Percentiles rank a stretch among this genome's conserved stretches.
phyloP scores from a whole-genome alignment of 2,888 invertebrate genomes.

The Cosmorhoe ocellata region DNA sequence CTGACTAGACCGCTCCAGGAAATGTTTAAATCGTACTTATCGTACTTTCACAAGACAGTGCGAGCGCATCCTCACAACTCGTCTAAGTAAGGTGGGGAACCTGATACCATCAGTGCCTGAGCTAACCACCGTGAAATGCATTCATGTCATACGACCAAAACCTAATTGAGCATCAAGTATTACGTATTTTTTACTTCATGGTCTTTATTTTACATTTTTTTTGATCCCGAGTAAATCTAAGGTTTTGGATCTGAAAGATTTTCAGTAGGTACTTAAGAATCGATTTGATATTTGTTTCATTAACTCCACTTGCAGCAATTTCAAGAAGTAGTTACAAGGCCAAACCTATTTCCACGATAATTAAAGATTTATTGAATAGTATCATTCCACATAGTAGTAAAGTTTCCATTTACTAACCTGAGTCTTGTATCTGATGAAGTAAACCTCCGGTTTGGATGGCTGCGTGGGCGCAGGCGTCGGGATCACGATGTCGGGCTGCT shows the following conservation, averaged over 20 bases:
- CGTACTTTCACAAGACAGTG: constrained; percentile 53
- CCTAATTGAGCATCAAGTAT: not conserved
- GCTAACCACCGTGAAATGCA: constrained; percentile 23
- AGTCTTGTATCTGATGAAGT: constrained; percentile 94
- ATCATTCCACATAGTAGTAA: not conserved
- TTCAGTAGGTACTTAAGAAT: no score
- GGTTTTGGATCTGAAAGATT: constrained; percentile 12
- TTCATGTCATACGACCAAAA: constrained; percentile 6
- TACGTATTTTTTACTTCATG: not conserved
- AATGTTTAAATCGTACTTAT: constrained; percentile 49
- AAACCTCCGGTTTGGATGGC: constrained; percentile 94
- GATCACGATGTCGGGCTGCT: constrained; percentile 89
- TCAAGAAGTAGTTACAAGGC: constrained; percentile 5
- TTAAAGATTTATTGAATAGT: not conserved
- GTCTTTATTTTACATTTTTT: not conserved
- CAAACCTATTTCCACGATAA: not conserved
- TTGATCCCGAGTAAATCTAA: not conserved
- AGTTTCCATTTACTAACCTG: constrained; percentile 78
- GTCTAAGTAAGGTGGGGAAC: constrained; percentile 9
- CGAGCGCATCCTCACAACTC: constrained; percentile 36
- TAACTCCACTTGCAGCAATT: constrained; percentile 19
- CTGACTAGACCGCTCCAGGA: constrained; percentile 51
- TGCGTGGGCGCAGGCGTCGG: constrained; percentile 92
- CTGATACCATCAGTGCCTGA: constrained; percentile 23
- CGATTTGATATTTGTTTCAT: constrained; percentile 12